Percentiles rank a stretch among this genome's conserved stretches.
phyloP scores from a whole-genome alignment of 2,113 vertebrate species.

The Lepus americanus region DNA sequence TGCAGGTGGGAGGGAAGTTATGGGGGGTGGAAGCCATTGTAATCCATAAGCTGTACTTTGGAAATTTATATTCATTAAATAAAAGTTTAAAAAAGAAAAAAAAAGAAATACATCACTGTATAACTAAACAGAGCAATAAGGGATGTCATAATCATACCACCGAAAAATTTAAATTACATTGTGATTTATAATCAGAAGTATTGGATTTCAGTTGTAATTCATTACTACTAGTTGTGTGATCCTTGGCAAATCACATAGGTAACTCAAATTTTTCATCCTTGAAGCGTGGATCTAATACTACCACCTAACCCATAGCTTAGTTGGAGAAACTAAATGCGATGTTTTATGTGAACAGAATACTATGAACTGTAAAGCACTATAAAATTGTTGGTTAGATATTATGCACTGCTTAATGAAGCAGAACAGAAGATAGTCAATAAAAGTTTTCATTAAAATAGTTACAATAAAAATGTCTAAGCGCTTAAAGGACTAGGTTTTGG shows the following conservation, averaged over 20 bases:
- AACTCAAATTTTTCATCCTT: conserved; percentile 59
- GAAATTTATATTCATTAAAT: too few species aligned
- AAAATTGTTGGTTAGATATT: conserved; percentile 73
- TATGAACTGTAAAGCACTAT: conserved; percentile 58
- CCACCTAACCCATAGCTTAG: conserved; percentile 63
- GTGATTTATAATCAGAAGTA: conserved; percentile 1
- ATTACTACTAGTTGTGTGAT: conserved; percentile 19
- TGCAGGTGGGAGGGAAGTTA: too few species aligned
- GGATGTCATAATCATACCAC: background rate
- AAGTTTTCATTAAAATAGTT: conserved; percentile 64
- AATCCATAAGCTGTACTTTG: too few species aligned
- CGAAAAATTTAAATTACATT: background rate
- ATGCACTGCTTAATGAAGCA: conserved; percentile 70
- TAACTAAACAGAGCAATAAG: background rate
- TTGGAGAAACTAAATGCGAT: conserved; percentile 67
- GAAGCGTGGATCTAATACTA: conserved; percentile 14
- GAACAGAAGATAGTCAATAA: conserved; percentile 63
- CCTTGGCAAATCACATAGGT: conserved; percentile 57
- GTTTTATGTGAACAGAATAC: conserved; percentile 65
- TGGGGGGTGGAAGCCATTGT: too few species aligned
- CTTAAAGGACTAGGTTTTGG: conserved; percentile 43
- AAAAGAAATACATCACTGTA: background rate
- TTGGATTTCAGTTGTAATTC: conserved; percentile 4
- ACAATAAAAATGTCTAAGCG: conserved; percentile 34
- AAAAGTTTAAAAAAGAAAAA: too few species aligned